phyloP scores from a whole-genome alignment of 2,113 vertebrate species.

The Empidonax alnorum region DNA sequence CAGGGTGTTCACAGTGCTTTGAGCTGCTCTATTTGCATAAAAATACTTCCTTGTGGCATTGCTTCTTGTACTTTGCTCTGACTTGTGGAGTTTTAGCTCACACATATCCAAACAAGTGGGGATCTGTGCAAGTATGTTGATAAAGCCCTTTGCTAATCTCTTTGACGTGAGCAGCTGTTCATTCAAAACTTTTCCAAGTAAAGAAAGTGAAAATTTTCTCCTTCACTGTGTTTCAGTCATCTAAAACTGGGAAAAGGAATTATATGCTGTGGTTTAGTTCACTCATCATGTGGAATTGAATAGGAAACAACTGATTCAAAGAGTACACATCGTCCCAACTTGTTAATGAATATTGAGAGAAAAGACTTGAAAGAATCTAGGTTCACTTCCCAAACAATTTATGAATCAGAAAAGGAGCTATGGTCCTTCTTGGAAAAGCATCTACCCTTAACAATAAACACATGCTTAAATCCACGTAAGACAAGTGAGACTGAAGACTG shows the following conservation, averaged over 20 bases:
- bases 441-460: conserved; percentile 24
- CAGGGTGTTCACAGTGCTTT: neutral
- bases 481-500: neutral
- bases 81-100: neutral
- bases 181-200: neutral
- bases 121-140: neutral
- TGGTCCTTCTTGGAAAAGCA: neutral
- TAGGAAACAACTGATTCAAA: neutral
- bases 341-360: neutral
- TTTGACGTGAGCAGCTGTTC: neutral
- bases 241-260: neutral
- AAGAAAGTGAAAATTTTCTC: conserved; percentile 7
- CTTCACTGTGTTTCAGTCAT: neutral
- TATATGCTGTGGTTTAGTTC: neutral
- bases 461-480: conserved; percentile 4
- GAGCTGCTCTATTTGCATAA: neutral
- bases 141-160: neutral
- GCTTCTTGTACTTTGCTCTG: neutral
- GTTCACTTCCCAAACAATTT: neutral
- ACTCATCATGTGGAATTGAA: neutral
- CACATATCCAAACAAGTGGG: neutral
- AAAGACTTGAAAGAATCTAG: neutral
- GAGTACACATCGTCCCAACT: neutral
- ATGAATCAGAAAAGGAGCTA: neutral
- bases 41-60: neutral